Conservation (phyloP, 2,797 vertebrate species). For the Hippocampus kuda region DNA sequence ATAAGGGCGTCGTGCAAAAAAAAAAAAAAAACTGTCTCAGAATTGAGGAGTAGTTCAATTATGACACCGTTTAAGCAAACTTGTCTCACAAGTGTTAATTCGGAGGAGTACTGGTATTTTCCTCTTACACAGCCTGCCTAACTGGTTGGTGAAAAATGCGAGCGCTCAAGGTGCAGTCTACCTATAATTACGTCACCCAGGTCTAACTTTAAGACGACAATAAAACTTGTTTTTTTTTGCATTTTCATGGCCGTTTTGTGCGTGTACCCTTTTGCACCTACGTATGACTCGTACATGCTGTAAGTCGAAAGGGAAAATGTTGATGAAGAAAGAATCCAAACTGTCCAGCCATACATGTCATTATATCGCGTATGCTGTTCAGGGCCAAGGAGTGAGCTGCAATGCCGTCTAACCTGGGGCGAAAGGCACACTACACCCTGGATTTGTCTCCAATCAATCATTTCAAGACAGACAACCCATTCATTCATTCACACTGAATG, state of each 20-base stretch:
- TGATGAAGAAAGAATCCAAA: too few species aligned
- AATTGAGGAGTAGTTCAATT: neutral
- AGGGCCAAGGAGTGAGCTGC: too few species aligned
- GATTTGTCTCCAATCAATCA: too few species aligned
- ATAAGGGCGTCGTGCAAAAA: neutral
- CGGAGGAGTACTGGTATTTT: neutral
- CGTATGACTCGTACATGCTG: neutral
- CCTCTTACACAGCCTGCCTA: neutral
- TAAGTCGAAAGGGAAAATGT: too few species aligned
- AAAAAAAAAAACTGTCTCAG: neutral
- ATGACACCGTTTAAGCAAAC: neutral
- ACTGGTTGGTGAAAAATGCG: neutral
- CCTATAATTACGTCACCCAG: neutral
- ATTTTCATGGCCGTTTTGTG: neutral
- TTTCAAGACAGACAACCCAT: too few species aligned
- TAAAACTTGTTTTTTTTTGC: neutral
- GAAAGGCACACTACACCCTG: too few species aligned
- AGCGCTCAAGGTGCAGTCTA: neutral
- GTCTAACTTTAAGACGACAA: neutral
- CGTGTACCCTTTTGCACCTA: neutral
- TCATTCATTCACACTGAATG: too few species aligned
- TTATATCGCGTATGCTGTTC: too few species aligned
- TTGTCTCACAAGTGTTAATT: neutral
- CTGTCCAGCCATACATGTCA: too few species aligned
- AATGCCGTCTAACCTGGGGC: too few species aligned